Conservation (phyloP, 2,113 vertebrate species). For the Gila orcuttii region DNA sequence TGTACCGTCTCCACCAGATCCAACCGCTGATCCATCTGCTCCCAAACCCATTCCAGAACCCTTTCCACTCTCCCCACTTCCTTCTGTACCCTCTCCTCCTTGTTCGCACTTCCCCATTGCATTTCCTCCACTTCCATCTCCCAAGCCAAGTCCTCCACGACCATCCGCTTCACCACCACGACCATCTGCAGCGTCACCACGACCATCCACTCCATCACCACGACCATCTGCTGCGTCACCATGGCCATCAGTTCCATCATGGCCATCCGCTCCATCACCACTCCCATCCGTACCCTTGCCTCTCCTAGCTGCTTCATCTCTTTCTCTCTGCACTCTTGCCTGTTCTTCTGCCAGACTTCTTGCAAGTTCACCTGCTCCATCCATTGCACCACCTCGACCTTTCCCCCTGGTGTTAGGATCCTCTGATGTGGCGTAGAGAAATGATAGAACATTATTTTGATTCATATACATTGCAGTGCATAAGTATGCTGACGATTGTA, state of each 20-base stretch:
- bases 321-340: constrained; percentile 56
- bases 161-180: neutral
- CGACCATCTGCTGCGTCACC: neutral
- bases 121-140: neutral
- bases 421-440: constrained; percentile 28
- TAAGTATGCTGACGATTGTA: neutral
- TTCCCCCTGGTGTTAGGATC: constrained; percentile 60
- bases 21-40: neutral
- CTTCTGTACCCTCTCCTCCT: neutral
- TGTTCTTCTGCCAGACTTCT: constrained; percentile 51
- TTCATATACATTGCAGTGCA: neutral
- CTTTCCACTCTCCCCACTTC: constrained; percentile 1
- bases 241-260: constrained; percentile 1
- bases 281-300: constrained; percentile 14
- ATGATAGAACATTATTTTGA: neutral
- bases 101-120: neutral
- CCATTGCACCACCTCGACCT: constrained; percentile 32
- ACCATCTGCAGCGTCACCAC: neutral
- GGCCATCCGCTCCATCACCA: constrained; percentile 33
- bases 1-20: constrained; percentile 19
- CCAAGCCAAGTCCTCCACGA: neutral
- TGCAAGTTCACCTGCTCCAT: constrained; percentile 17
- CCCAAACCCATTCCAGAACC: neutral
- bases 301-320: constrained; percentile 26
- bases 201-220: neutral